phyloP scores from a whole-genome alignment of 1,140 invertebrate genomes.

The Oncopodura yosiiana region DNA sequence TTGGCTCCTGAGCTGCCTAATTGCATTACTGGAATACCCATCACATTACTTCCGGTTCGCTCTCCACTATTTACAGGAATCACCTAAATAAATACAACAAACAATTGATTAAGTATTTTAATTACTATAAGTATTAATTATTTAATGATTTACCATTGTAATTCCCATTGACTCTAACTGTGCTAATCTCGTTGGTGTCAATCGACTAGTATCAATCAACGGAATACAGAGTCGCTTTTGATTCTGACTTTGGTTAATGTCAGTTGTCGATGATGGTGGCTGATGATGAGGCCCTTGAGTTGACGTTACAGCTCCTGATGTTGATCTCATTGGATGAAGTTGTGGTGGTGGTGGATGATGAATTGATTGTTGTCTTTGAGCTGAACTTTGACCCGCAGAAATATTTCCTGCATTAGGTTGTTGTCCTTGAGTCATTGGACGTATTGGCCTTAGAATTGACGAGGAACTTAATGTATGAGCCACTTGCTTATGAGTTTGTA shows the following conservation, averaged over 20 bases:
- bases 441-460: too few species aligned
- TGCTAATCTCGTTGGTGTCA: slow-evolving; percentile 10
- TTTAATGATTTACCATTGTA: too few species aligned
- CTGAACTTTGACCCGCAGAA: too few species aligned
- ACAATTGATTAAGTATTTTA: too few species aligned
- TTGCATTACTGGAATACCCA: slow-evolving; percentile 26
- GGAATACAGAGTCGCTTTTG: slow-evolving; percentile 23
- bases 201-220: slow-evolving; percentile 19
- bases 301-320: not conserved
- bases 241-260: not conserved
- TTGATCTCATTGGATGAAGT: slow-evolving; percentile 2
- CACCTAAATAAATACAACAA: too few species aligned
- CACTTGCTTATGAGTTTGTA: not conserved
- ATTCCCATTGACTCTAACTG: slow-evolving; percentile 26
- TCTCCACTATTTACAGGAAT: slow-evolving; percentile 27
- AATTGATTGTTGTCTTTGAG: too few species aligned
- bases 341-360: not conserved
- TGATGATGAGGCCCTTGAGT: not conserved
- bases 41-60: not conserved
- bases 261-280: not conserved
- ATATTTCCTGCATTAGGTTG: too few species aligned
- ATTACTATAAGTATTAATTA: too few species aligned
- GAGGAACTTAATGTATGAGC: too few species aligned
- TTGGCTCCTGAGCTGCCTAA: too few species aligned
- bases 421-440: too few species aligned